A percentile compares a stretch with the other conserved stretches of the same genome.
phyloP scores from a whole-genome alignment of 2,113 vertebrate species.

The Anolis sagrei region DNA sequence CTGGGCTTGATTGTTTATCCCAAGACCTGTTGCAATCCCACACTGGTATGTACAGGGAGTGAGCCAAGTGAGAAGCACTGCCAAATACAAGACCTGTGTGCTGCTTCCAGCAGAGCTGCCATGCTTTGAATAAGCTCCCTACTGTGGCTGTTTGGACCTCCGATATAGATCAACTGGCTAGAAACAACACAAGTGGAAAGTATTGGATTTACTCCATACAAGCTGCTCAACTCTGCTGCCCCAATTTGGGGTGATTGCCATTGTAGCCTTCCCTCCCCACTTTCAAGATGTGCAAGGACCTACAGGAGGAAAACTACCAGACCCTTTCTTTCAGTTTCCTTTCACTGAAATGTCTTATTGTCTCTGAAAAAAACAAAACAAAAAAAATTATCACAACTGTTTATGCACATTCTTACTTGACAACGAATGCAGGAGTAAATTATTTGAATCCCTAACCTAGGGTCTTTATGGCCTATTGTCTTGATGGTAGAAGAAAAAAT shows the following conservation, averaged over 20 bases:
- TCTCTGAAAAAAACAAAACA: conserved; percentile 23
- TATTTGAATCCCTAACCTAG: conserved; percentile 3
- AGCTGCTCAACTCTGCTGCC: neutral
- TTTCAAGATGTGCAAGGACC: neutral
- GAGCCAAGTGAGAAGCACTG: neutral
- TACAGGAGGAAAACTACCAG: neutral
- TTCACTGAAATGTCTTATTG: neutral
- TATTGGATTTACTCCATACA: neutral
- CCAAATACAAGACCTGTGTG: neutral
- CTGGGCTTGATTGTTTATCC: neutral
- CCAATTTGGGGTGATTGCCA: neutral
- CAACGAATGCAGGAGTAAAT: conserved; percentile 33
- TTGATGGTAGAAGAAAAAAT: conserved; percentile 26
- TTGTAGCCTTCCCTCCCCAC: neutral
- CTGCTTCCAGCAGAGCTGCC: neutral
- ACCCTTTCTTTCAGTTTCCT: neutral
- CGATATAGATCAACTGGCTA: neutral
- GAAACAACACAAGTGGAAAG: neutral
- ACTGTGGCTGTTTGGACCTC: neutral
- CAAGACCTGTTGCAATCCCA: neutral
- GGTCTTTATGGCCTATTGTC: conserved; percentile 17
- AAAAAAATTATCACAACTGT: conserved; percentile 27
- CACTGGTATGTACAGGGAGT: neutral
- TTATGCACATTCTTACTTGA: conserved; percentile 18
- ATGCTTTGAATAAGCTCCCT: neutral